phyloP scores from a whole-genome alignment of 92 coral and sea anemone species.

The Virgularia gustaviana region DNA sequence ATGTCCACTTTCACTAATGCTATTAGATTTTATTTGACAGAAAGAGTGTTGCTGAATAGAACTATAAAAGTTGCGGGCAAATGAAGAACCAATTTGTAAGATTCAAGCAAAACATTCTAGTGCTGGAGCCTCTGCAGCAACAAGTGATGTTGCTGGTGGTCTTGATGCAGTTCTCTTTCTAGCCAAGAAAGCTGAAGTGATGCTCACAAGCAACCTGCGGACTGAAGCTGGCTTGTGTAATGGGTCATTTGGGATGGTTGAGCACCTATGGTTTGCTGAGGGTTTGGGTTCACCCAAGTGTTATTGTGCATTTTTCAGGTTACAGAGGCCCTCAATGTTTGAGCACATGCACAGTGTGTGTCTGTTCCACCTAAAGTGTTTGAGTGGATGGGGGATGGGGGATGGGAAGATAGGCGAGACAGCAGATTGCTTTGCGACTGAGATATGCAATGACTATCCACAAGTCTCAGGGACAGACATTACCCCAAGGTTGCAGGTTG shows the following conservation, averaged over 20 bases:
- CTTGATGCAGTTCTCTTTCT: conserved; percentile 13
- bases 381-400: too few relatives aligned
- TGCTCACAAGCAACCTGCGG: conserved; percentile 18
- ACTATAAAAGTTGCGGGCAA: background rate
- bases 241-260: conserved; percentile 18
- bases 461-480: too few relatives aligned
- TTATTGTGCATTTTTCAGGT: too few relatives aligned
- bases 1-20: conserved; percentile 1
- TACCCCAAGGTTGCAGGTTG: too few relatives aligned
- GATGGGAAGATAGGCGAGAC: too few relatives aligned
- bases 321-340: too few relatives aligned
- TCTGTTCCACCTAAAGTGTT: too few relatives aligned
- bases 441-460: too few relatives aligned
- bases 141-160: conserved; percentile 12
- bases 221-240: conserved; percentile 39
- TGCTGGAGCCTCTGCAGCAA: conserved; percentile 13
- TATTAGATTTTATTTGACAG: background rate
- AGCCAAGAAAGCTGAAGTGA: conserved; percentile 1
- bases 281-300: conserved; percentile 13
- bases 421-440: too few relatives aligned
- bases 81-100: conserved; percentile 1
- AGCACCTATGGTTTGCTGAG: conserved; percentile 9
- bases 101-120: conserved; percentile 4
- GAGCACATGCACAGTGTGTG: too few relatives aligned
- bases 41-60: conserved; percentile 19